phyloP scores from a whole-genome alignment of 2,113 vertebrate species.

The zebrafish (Danio rerio) region DNA sequence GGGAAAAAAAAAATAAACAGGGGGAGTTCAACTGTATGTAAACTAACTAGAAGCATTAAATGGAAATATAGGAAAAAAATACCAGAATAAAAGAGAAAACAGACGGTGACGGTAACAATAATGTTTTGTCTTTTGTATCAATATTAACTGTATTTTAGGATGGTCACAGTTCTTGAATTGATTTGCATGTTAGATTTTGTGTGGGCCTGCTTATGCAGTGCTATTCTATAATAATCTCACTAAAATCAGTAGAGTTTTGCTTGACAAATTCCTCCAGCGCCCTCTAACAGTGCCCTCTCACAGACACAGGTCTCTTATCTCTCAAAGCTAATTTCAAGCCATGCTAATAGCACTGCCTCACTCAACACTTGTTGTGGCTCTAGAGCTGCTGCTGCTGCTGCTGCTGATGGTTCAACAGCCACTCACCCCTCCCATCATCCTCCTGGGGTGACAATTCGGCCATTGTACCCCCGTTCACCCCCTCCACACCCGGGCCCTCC shows the following conservation, averaged over 20 bases:
- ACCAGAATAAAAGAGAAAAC: too few relatives aligned
- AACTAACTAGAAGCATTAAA: too few relatives aligned
- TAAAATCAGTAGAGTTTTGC: background rate
- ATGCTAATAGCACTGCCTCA: slow-evolving; percentile 64
- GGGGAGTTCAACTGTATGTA: too few relatives aligned
- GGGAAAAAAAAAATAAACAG: too few relatives aligned
- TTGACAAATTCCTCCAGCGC: slow-evolving; percentile 41
- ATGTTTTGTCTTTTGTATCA: too few relatives aligned
- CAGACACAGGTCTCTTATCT: slow-evolving; percentile 72
- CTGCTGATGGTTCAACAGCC: slow-evolving; percentile 45
- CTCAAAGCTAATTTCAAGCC: slow-evolving; percentile 69
- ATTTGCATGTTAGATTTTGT: too few relatives aligned
- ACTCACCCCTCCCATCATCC: slow-evolving; percentile 62
- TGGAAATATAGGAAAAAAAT: too few relatives aligned
- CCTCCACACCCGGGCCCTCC: slow-evolving; percentile 52
- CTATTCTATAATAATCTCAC: background rate
- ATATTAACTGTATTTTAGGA: too few relatives aligned
- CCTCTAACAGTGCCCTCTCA: slow-evolving; percentile 58
- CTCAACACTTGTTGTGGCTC: slow-evolving; percentile 75
- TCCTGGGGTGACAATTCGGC: slow-evolving; percentile 86
- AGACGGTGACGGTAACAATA: too few relatives aligned
- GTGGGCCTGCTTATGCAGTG: background rate
- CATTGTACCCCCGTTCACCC: slow-evolving; percentile 86
- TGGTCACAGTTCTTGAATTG: too few relatives aligned
- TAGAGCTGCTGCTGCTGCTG: slow-evolving; percentile 63